These are phyloP conservation scores for Drosophila gunungcola DNA, from an alignment of 1,140 invertebrate genomes.

Conservation along the genomic window DNA sequence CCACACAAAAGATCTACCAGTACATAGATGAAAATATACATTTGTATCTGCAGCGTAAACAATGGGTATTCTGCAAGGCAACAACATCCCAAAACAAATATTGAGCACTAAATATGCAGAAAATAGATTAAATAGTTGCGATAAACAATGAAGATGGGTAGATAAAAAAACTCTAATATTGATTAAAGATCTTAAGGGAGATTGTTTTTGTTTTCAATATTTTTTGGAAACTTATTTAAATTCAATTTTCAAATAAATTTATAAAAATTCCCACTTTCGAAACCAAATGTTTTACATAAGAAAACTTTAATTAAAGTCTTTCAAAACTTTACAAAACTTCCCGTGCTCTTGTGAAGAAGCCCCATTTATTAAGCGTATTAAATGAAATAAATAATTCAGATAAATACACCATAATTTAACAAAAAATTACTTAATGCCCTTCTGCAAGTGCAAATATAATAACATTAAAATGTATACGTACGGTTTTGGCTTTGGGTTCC, in stretches of 20 bases:
- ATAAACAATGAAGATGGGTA: not conserved
- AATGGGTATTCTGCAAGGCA: conserved; percentile 33
- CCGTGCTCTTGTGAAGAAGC: not conserved
- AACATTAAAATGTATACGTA: conserved; percentile 61
- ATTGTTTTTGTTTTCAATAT: not conserved
- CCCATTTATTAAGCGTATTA: conserved; percentile 6
- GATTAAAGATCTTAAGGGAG: not conserved
- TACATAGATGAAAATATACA: conserved; percentile 50
- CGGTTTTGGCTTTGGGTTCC: conserved; percentile 83
- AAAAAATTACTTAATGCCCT: conserved; percentile 21
- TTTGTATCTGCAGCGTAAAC: conserved; percentile 46
- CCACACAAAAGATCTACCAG: conserved; percentile 31
- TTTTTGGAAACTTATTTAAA: too few species aligned
- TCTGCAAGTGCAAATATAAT: conserved; percentile 14
- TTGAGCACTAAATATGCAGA: not conserved
- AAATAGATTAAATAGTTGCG: not conserved
- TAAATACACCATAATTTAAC: conserved; percentile 1
- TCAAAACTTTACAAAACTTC: not conserved
- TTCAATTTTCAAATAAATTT: too few species aligned
- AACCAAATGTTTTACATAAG: too few species aligned
- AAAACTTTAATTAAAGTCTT: not conserved
- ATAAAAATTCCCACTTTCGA: too few species aligned
- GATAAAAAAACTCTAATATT: not conserved
- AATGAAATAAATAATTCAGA: conserved; percentile 6
- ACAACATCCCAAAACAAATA: conserved; percentile 4